Evolutionary conservation across 2,888 invertebrate species (phyloP), one percentile per base, ranked within the genome.

Genomic region (Papilio demoleus): DNA sequence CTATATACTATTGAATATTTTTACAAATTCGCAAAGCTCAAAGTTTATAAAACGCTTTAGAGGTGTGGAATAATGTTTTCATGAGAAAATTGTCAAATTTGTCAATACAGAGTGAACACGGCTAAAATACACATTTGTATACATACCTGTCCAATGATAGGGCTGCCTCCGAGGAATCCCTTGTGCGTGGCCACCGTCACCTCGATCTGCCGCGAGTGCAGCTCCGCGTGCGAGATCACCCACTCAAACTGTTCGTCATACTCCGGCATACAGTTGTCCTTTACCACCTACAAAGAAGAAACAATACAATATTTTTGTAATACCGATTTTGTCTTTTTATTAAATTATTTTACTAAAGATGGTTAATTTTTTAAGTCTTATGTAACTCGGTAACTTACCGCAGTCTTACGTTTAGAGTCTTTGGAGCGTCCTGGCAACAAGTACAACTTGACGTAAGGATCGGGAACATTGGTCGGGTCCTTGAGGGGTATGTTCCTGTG

Each of bases 231-330:
- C 1, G 97, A 96, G 74, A 98, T 95, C 58, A 96, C 92, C 93
- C 97, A 98, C 84, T 98, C 98, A 82, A 98, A 98, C 75, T 96
- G 96, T 82, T 98, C 97, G 86, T 99, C 98, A 84, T 96, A 99
- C 31, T 96, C 94, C 0, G 98, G 98, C 93, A 97, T 97, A 81
- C 97, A 97, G 81, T 95, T 97, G 85, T 98, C 97, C 83, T 97
- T 98, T 71, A 96, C 91, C 14, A 95, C 94, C 95, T 95, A 72
- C 47, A 59, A 14, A 58, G 45, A 53, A 1, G 11, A 3, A 19
- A 22, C 19, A 45, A 9, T 47, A 31, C n/a, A n/a, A n/a, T n/a
- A n/a, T n/a, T n/a, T n/a, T n/a, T n/a, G n/a, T n/a, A n/a, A n/a
- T n/a, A n/a, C n/a, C n/a, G n/a, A n/a, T n/a, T n/a, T n/a, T n/a